These are phyloP conservation scores for Heliconius charithonia DNA, from an alignment of 2,888 invertebrate species.

Conservation along the genomic window DNA sequence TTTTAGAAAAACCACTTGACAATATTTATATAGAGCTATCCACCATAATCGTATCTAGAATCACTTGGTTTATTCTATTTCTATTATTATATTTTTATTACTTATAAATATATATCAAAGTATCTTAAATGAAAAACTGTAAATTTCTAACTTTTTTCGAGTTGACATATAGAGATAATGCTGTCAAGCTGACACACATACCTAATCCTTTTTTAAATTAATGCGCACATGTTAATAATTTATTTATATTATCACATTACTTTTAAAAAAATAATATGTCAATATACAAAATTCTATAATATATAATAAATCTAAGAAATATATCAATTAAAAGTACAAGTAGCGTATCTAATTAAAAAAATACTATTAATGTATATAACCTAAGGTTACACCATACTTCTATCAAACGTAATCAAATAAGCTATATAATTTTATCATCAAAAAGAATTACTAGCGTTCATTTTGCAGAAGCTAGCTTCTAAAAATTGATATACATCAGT, in stretches of 20 bases:
- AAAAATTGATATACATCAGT: background rate
- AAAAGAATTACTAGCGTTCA: constrained; percentile 1
- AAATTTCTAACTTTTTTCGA: background rate
- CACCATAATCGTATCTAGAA: constrained; percentile 2
- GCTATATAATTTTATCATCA: constrained; percentile 26
- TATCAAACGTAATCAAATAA: constrained; percentile 27
- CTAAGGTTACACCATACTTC: constrained; percentile 17
- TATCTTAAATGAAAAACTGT: too few relatives aligned
- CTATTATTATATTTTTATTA: background rate
- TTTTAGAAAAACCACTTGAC: constrained; percentile 47
- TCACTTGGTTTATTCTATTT: background rate
- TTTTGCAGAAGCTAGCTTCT: background rate
- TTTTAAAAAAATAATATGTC: background rate
- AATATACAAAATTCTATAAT: too few relatives aligned
- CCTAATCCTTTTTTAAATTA: background rate
- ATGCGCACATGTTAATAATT: background rate
- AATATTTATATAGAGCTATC: constrained; percentile 47
- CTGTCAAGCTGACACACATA: background rate
- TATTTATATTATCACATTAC: background rate
- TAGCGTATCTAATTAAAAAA: background rate
- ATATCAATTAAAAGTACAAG: background rate
- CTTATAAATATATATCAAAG: too few relatives aligned
- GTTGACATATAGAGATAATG: background rate
- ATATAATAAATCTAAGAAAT: too few relatives aligned
- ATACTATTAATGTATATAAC: background rate